Evolutionary conservation across 2,113 vertebrate genomes (phyloP), one percentile per base, ranked within the genome.

Genomic region (Paradoxurus hermaphroditus): DNA sequence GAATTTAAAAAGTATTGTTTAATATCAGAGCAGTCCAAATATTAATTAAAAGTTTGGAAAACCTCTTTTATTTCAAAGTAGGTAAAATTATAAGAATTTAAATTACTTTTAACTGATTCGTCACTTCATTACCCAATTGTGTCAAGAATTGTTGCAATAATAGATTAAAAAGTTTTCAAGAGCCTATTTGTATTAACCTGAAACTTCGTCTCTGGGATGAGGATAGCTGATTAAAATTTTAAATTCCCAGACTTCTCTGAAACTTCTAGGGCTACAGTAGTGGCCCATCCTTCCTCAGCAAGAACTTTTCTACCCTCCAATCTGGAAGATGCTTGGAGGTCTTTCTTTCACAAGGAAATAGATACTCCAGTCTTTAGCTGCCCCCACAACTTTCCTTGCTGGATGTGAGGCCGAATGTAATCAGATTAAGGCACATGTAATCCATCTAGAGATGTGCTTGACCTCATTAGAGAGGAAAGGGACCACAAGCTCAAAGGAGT

Each of bases 31-130:
- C 21, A 82, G 15, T 56, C 10, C 4, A 90, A 75, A 91, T 88
- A 62, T 51, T 75, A 68, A 56, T 41, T 89, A 36, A 84, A 95
- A 85, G 41, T 73, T 83, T 49, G n/a, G 27, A 75, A 92, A 90
- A 51, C 39, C 23, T 46, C 19, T 86, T 12, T 51, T 13, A n/a
- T 83, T 82, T 87, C 12, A 68, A 67, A 95, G 18, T 41, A 49
- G 59, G 41, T 25, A 85, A 77, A 75, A 56, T 68, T 59, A n/a
- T 49, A 21, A 39, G 3, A 5, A 86, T 70, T 59, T 59, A 90
- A n/a, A 90, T 65, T 75, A 65, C 5, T 29, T 81, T 51, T 51
- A 63, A 29, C 12, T 62, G 25, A 73, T 36, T 72, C 72, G 56
- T 44, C 36, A 67, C 10, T 12, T 56, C 13, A 46, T 44, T 4